phyloP scores from a whole-genome alignment of 2,888 invertebrate species.

The Glomeris marginata region DNA sequence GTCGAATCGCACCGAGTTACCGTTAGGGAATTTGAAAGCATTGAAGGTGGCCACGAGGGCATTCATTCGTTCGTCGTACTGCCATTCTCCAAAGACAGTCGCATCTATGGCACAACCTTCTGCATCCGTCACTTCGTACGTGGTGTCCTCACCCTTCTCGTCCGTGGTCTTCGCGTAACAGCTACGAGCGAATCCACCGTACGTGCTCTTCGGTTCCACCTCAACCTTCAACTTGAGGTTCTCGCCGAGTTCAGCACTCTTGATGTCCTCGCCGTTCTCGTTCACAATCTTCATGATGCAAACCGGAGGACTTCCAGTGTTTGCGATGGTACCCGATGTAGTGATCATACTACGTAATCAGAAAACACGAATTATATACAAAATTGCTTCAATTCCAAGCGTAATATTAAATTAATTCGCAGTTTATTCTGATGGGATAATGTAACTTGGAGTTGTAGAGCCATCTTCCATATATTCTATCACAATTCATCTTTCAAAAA shows the following conservation, averaged over 20 bases:
- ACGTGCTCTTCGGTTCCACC: slow-evolving; percentile 54
- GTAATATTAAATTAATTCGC: no score
- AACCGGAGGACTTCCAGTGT: slow-evolving; percentile 84
- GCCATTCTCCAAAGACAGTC: slow-evolving; percentile 85
- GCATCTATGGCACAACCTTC: slow-evolving; percentile 78
- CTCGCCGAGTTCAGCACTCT: slow-evolving; percentile 81
- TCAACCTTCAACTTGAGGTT: slow-evolving; percentile 72
- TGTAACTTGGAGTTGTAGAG: no score
- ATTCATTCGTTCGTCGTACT: slow-evolving; percentile 64
- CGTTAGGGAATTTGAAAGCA: slow-evolving; percentile 88
- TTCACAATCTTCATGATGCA: slow-evolving; percentile 85
- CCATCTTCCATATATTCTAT: no score
- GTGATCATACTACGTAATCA: slow-evolving; percentile 64
- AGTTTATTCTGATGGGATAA: background rate
- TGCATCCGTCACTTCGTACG: slow-evolving; percentile 82
- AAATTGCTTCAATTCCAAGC: no score
- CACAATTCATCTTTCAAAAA: background rate
- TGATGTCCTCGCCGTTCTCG: slow-evolving; percentile 69
- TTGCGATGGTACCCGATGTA: slow-evolving; percentile 86
- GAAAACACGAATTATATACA: background rate
- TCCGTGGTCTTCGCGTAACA: slow-evolving; percentile 80
- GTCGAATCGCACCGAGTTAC: slow-evolving; percentile 86
- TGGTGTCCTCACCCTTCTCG: slow-evolving; percentile 67
- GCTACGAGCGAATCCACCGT: slow-evolving; percentile 83
- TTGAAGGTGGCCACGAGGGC: slow-evolving; percentile 76